A percentile compares a stretch with the other conserved stretches of the same genome.
Evolutionary conservation across 1,140 invertebrate species (phyloP).

Genomic region (Aphaenogaster rudis): DNA sequence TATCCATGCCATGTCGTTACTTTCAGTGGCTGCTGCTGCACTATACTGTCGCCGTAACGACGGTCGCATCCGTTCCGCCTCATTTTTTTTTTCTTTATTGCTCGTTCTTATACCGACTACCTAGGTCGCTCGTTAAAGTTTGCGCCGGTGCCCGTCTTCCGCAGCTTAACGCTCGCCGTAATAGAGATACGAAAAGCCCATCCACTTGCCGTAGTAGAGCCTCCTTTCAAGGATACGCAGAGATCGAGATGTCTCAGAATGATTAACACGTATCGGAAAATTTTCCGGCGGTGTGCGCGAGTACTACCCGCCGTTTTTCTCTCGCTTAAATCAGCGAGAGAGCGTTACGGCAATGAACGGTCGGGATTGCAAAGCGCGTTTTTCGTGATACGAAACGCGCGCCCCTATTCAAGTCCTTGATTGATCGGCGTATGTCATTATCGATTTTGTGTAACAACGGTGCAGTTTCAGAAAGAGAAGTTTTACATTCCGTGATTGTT

Average conservation of each 20-base stretch:
- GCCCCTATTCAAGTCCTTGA: slow-evolving; percentile 25
- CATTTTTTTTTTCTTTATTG: slow-evolving; percentile 63
- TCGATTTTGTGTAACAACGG: slow-evolving; percentile 29
- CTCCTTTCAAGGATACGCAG: background rate
- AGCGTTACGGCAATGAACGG: background rate
- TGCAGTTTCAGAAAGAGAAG: background rate
- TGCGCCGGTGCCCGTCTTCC: slow-evolving; percentile 57
- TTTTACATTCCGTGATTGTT: slow-evolving; percentile 20
- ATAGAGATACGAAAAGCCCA: slow-evolving; percentile 43
- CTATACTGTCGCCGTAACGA: slow-evolving; percentile 32
- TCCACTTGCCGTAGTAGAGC: background rate
- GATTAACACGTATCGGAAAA: slow-evolving; percentile 58
- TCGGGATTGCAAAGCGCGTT: background rate
- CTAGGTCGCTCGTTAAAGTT: slow-evolving; percentile 72
- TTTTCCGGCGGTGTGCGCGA: background rate
- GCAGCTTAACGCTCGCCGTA: slow-evolving; percentile 65
- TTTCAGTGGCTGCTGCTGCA: slow-evolving; percentile 22
- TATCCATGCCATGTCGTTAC: slow-evolving; percentile 18
- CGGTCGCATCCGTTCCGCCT: slow-evolving; percentile 63
- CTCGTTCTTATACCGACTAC: slow-evolving; percentile 41
- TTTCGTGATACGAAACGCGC: slow-evolving; percentile 18
- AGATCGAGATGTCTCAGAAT: slow-evolving; percentile 43
- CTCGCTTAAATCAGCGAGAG: slow-evolving; percentile 36
- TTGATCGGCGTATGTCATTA: slow-evolving; percentile 45
- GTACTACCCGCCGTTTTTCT: slow-evolving; percentile 13